Percentiles rank a stretch among this genome's conserved stretches.
Evolutionary conservation across 2,797 vertebrate species (phyloP).

Genomic region (Myotis myotis): DNA sequence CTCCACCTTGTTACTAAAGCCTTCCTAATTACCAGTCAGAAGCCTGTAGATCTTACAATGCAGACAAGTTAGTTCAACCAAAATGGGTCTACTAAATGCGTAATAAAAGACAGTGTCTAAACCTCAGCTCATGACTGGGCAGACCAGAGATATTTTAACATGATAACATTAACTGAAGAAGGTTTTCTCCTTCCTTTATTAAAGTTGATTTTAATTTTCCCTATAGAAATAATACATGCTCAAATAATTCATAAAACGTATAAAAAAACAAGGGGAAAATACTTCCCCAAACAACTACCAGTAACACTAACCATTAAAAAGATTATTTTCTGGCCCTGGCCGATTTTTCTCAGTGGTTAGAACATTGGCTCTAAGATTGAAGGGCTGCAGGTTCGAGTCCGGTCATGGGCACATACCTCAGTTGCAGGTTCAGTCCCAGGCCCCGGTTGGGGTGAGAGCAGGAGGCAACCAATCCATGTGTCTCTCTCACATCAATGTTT

Average conservation of each 20-base stretch:
- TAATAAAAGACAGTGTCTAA: not conserved
- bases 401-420: no score
- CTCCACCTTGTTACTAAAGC: not conserved
- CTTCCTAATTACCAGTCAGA: not conserved
- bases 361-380: no score
- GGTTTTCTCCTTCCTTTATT: not conserved
- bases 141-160: not conserved
- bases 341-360: no score
- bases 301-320: conserved; percentile 24
- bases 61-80: not conserved
- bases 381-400: no score
- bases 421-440: no score
- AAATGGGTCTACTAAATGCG: not conserved
- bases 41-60: not conserved
- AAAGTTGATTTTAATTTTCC: conserved; percentile 26
- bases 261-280: not conserved
- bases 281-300: conserved; percentile 2
- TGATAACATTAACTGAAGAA: not conserved
- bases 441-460: no score
- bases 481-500: no score
- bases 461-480: no score
- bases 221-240: not conserved
- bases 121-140: not conserved
- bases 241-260: conserved; percentile 34
- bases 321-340: conserved; percentile 30